Percentiles rank a stretch among this genome's conserved stretches.
phyloP scores from a whole-genome alignment of 1,140 invertebrate species.

The Drosophila miranda region DNA sequence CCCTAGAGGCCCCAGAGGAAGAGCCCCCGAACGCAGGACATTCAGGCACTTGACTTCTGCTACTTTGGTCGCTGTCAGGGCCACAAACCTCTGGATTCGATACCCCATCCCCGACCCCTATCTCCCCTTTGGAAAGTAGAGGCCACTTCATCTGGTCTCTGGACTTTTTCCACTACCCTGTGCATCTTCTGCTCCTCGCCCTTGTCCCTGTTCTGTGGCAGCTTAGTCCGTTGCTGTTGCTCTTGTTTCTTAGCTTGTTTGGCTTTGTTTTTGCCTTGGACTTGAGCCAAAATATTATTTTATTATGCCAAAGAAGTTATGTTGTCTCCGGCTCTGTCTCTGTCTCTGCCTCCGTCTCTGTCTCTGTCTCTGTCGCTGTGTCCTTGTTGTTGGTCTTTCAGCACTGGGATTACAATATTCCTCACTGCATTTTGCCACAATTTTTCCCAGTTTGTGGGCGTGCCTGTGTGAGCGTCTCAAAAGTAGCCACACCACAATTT shows the following conservation, averaged over 20 bases:
- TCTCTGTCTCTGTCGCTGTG: background rate
- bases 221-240: conserved; percentile 13
- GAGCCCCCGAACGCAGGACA: background rate
- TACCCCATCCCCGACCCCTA: conserved; percentile 9
- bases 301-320: conserved; percentile 64
- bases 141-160: conserved; percentile 52
- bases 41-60: conserved; percentile 45
- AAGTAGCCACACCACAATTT: conserved; percentile 59
- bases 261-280: conserved; percentile 41
- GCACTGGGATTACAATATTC: conserved; percentile 49
- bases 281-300: conserved; percentile 59
- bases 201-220: background rate
- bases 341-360: too few relatives aligned
- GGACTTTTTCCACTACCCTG: conserved; percentile 3
- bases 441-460: background rate
- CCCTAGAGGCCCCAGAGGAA: background rate
- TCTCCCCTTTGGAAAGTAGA: conserved; percentile 2
- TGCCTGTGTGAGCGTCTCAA: conserved; percentile 21
- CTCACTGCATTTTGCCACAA: conserved; percentile 11
- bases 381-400: conserved; percentile 23
- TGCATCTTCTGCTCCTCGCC: too few relatives aligned
- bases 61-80: conserved; percentile 48
- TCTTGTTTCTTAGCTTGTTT: conserved; percentile 15
- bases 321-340: conserved; percentile 14
- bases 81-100: conserved; percentile 22